These are phyloP conservation scores for Thymelicus lineola DNA, from an alignment of 2,888 invertebrate genomes.

Conservation along the genomic window DNA sequence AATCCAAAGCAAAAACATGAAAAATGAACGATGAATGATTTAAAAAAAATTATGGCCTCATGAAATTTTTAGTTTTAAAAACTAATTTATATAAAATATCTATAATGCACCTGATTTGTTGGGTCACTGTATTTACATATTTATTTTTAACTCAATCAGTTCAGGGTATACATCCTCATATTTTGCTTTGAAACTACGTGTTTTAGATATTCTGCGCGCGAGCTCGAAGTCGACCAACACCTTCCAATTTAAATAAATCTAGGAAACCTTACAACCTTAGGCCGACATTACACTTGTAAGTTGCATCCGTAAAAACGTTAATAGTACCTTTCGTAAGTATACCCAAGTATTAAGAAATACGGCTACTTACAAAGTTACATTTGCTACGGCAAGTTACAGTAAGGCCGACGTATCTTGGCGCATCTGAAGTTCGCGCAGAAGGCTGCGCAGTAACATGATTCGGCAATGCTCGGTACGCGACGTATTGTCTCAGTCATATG, in stretches of 20 bases:
- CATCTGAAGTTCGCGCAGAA: too few species aligned
- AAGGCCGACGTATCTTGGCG: too few species aligned
- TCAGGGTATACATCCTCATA: neutral
- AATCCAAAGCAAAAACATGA: neutral
- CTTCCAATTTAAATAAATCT: neutral
- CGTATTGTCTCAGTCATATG: too few species aligned
- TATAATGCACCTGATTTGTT: neutral
- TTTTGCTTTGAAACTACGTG: neutral
- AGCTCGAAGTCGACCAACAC: neutral
- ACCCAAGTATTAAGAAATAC: too few species aligned
- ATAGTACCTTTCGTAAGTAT: too few species aligned
- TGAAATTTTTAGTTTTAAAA: neutral
- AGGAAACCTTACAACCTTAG: neutral
- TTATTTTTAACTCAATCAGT: neutral
- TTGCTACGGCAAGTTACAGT: too few species aligned
- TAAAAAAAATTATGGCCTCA: neutral
- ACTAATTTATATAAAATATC: neutral
- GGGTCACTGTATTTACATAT: neutral
- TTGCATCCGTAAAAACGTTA: too few species aligned
- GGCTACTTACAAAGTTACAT: too few species aligned
- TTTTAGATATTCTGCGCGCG: conserved; percentile 6
- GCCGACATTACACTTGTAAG: neutral
- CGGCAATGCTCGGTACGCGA: too few species aligned
- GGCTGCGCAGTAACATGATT: too few species aligned
- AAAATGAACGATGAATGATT: neutral